Evolutionary conservation across 64 coral and sea anemone species (phyloP).

Genomic region (Stichodactyla helianthus): DNA sequence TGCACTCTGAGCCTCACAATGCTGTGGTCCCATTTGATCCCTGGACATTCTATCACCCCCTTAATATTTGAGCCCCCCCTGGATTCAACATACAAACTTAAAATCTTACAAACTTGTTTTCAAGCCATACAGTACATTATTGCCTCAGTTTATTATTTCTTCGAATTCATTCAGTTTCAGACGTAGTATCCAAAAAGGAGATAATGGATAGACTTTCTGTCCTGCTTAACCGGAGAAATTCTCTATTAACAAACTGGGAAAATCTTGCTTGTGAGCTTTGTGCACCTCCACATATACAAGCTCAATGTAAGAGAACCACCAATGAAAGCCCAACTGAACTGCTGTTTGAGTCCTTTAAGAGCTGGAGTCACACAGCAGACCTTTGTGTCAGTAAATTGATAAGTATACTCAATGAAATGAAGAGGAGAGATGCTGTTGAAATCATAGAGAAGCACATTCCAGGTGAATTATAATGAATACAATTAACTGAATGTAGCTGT

Average conservation of each 20-base stretch:
- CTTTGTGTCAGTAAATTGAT: not conserved
- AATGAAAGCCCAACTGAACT: not conserved
- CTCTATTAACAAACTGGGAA: not conserved
- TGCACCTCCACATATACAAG: not conserved
- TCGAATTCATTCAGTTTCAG: not conserved
- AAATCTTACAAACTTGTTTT: too few relatives aligned
- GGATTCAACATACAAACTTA: too few relatives aligned
- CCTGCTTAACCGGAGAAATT: not conserved
- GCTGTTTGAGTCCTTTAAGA: not conserved
- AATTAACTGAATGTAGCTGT: too few relatives aligned
- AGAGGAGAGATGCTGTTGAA: conserved; percentile 7
- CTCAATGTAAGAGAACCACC: not conserved
- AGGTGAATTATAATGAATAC: not conserved
- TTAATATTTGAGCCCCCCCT: too few relatives aligned
- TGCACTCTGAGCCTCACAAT: too few relatives aligned
- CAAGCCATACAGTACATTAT: too few relatives aligned
- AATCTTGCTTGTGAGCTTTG: not conserved
- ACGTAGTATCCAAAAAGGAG: not conserved
- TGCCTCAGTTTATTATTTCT: not conserved
- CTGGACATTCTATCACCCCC: too few relatives aligned
- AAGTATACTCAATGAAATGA: not conserved
- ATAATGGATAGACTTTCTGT: not conserved
- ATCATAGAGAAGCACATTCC: not conserved
- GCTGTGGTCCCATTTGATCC: too few relatives aligned
- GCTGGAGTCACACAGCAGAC: not conserved